Base-by-base conservation (phyloP, 1,140 invertebrate genomes). In the Sinonovacula constricta region DNA sequence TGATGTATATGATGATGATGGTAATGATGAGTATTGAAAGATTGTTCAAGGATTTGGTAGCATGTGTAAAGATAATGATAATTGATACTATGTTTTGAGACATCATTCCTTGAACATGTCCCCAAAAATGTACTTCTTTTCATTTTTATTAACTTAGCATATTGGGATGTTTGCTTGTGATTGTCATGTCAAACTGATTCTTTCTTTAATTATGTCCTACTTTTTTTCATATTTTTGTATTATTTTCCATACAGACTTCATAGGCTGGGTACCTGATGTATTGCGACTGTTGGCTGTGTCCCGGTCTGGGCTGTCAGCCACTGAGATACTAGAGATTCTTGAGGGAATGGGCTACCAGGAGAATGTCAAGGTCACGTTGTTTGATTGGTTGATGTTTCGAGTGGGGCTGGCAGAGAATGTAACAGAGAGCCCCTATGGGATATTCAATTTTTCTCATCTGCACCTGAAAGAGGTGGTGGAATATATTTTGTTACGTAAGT, bases 251-350 rank as follows among this genome's bases (percentile, higher is more conserved):
- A 10, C 76, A 89, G 88, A 86, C 53, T 83, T 83, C 66, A 76
- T 83, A 31, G 90, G 90, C 24, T 91, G 90, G 90, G 83, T 91
- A 14, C 84, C 86, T 10, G 89, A 90, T 63, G 83, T 85, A 10
- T 81, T 91, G 7, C 86, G 89, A 56, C 80, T 91, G 24, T 75
- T 91, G 10, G 85, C 85, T 14, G 67, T 87, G 31, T 89, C 89
- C 10, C 59, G 86, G 26, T 83, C 87, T 51, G 90, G 90, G 3
- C 77, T 91, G 14, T 83, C 71, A 3, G 77, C 86, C 30, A 62
- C 65, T 15, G 86, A 90, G 33, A 69, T 91, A 4, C 74, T 90
- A 18, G 71, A 80, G 18, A 56, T 88, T 12, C 77, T 91, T 26
- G 71, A 80, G 30, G 45, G 57, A 0, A 62, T 90, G 30, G 89